phyloP scores from a whole-genome alignment of 1,140 invertebrate species.

The Caenorhabditis latens region DNA sequence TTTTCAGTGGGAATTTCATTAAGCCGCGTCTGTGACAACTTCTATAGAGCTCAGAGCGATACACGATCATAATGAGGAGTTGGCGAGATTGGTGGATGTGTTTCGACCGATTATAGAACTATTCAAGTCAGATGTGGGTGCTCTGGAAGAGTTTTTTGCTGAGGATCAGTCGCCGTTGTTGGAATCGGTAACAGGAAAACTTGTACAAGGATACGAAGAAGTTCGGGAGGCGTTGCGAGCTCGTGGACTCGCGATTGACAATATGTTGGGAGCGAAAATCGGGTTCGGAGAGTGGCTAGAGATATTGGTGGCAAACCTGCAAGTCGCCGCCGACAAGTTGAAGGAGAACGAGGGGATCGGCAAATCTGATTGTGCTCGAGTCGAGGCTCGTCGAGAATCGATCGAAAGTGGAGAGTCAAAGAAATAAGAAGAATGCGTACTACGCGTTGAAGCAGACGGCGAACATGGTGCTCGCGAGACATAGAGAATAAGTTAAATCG shows the following conservation, averaged over 20 bases:
- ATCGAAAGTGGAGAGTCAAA: slow-evolving; percentile 89
- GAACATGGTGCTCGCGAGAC: slow-evolving; percentile 93
- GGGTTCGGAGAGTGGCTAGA: slow-evolving; percentile 81
- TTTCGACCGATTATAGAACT: slow-evolving; percentile 95
- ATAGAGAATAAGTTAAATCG: slow-evolving; percentile 93
- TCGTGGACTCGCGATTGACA: slow-evolving; percentile 90
- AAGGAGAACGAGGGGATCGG: slow-evolving; percentile 54
- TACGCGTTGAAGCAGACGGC: slow-evolving; percentile 91
- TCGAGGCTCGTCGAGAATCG: slow-evolving; percentile 41
- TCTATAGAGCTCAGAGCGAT: slow-evolving; percentile 91
- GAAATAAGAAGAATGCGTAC: slow-evolving; percentile 90
- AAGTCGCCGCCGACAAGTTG: slow-evolving; percentile 89
- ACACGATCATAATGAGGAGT: slow-evolving; percentile 86
- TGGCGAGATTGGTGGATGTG: slow-evolving; percentile 86
- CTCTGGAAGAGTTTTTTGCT: slow-evolving; percentile 87
- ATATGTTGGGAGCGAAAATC: slow-evolving; percentile 84
- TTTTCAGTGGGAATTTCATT: too few species aligned
- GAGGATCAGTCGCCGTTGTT: slow-evolving; percentile 89
- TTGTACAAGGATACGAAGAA: slow-evolving; percentile 86
- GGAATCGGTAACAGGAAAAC: slow-evolving; percentile 84
- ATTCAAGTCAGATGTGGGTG: slow-evolving; percentile 92
- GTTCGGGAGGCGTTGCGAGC: slow-evolving; percentile 87
- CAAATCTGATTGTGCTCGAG: slow-evolving; percentile 52
- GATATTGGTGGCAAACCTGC: slow-evolving; percentile 89
- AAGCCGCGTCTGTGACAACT: slow-evolving; percentile 86